Conservation (phyloP, 1,140 invertebrate species). For the Neodiprion pinetum region DNA sequence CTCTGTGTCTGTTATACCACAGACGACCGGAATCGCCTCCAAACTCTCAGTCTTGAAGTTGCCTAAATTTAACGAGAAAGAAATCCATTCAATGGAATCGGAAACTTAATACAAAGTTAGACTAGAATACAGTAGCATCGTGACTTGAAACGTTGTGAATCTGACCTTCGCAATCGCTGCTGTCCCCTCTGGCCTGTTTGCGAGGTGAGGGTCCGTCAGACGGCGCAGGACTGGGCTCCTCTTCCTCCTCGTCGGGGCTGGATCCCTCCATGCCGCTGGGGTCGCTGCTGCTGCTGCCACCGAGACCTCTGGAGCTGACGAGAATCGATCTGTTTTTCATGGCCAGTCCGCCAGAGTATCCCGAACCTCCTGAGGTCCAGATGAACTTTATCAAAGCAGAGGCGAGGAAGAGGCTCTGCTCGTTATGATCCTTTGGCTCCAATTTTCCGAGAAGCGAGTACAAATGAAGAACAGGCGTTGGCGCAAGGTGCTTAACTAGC, state of each 20-base stretch:
- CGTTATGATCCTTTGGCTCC: conserved; percentile 89
- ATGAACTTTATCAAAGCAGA: conserved; percentile 89
- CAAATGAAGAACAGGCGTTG: conserved; percentile 85
- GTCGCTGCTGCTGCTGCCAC: conserved; percentile 64
- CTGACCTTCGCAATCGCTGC: conserved; percentile 48
- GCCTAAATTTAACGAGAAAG: conserved; percentile 34
- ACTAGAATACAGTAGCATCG: conserved; percentile 6
- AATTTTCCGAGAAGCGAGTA: conserved; percentile 84
- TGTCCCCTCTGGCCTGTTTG: conserved; percentile 55
- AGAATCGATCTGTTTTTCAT: conserved; percentile 56
- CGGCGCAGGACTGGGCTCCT: conserved; percentile 53
- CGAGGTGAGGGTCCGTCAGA: conserved; percentile 61
- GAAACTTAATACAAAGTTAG: conserved; percentile 11
- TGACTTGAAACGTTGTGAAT: not conserved
- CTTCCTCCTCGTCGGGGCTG: conserved; percentile 77
- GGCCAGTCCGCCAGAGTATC: conserved; percentile 55
- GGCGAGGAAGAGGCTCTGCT: conserved; percentile 89
- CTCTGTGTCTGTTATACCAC: conserved; percentile 52
- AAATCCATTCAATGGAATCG: conserved; percentile 15
- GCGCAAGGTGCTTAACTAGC: conserved; percentile 88
- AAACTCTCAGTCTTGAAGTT: conserved; percentile 58
- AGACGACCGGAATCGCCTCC: conserved; percentile 54
- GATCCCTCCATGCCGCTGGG: conserved; percentile 76
- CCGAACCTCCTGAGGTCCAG: conserved; percentile 78
- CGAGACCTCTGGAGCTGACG: conserved; percentile 38